phyloP scores from a whole-genome alignment of 1,140 invertebrate species.

The Neoseiulus cucumeris region DNA sequence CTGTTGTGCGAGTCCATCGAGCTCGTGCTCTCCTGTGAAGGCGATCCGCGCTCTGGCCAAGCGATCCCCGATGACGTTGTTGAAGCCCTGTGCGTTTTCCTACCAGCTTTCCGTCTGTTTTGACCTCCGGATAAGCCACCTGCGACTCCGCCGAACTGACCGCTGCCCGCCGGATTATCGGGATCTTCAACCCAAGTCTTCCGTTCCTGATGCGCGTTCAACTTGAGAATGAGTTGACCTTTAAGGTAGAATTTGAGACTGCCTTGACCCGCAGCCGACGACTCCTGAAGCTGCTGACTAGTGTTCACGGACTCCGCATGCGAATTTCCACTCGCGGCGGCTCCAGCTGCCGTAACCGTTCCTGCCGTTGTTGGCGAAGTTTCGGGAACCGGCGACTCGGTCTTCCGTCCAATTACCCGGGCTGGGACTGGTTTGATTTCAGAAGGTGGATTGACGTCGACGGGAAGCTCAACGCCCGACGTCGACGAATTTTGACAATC shows the following conservation, averaged over 20 bases:
- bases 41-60: background rate
- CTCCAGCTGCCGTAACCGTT: background rate
- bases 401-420: background rate
- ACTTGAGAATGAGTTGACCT: slow-evolving; percentile 21
- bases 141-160: background rate
- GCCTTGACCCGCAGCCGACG: slow-evolving; percentile 1
- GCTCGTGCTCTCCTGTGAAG: background rate
- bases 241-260: slow-evolving; percentile 18
- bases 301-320: background rate
- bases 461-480: background rate
- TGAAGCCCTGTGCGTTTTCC: background rate
- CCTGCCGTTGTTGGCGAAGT: background rate
- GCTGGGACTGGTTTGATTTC: slow-evolving; percentile 4
- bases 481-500: background rate
- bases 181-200: slow-evolving; percentile 13
- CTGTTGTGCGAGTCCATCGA: background rate
- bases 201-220: slow-evolving; percentile 22
- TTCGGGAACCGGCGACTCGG: background rate
- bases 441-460: background rate
- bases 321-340: background rate
- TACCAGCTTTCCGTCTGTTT: background rate
- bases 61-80: background rate
- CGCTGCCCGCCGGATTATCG: background rate
- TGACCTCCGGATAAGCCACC: background rate
- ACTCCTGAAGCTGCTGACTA: no score